Base-by-base conservation (phyloP, 1,140 invertebrate genomes). In the Pseudobourletiella spinata region DNA sequence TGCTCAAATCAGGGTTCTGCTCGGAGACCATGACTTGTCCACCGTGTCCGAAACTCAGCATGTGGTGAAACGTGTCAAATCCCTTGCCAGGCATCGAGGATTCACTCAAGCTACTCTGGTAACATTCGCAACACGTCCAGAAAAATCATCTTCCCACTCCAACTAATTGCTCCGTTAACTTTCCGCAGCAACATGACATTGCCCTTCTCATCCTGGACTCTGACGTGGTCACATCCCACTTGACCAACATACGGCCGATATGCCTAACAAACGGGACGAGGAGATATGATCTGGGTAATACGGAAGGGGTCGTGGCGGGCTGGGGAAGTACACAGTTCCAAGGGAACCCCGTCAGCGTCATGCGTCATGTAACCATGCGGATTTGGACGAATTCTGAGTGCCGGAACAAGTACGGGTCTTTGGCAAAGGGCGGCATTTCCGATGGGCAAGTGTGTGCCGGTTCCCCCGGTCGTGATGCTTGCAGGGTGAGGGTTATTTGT, bases 371-470 rank as follows among this genome's bases (percentile, higher is more conserved):
- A 0, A 84, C 82, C 11, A 87, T 92, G 58, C 86, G 86, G 1
- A 84, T 93, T 42, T 91, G 88, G 88, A 81, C 82, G 1, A 91
- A 91, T 73, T 66, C 73, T 0, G 84, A 89, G 66, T 93, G 89
- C 70, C 80, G 83, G 59, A 67, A 76, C 1, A 91, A 89, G 72
- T 93, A 92, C 71, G 88, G 88, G n/a, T 11, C 8, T 39, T 86
- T 87, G 2, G 88, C 89, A 16, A 88, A 89, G 0, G 89, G 88
- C 18, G 89, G 89, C 11, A 91, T 93, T 43, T 85, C 90, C 1
- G 85, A 89, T 1, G 85, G 86, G 70, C 90, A 92, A 80, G 74
- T 93, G 1, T 93, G 89, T 73, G 89, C 89, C 29, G 89, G 88
- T 1, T 80, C 83, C 76, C 84, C 84, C 11, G 81, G 82, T 51